Evolutionary conservation across 2,797 vertebrate genomes (phyloP).

Genomic region (Danio aesculapii): DNA sequence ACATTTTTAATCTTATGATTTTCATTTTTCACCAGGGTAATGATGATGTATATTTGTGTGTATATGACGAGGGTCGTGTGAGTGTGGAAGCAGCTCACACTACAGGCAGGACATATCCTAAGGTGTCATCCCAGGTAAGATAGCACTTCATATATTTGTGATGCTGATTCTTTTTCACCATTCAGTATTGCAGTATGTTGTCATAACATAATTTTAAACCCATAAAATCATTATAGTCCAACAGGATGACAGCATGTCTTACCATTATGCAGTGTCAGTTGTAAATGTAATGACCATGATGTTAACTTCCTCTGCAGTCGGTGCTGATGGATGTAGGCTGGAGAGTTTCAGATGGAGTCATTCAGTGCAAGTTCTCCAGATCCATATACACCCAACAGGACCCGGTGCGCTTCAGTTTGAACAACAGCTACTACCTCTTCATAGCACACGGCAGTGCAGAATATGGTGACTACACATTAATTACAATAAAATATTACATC

Average conservation of each 20-base stretch:
- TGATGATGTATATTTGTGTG: conserved; percentile 86
- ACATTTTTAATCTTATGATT: too few relatives aligned
- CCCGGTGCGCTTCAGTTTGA: conserved; percentile 78
- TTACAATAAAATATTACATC: not conserved
- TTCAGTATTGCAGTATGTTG: not conserved
- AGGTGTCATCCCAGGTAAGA: conserved; percentile 74
- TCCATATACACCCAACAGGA: conserved; percentile 69
- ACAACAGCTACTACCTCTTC: conserved; percentile 85
- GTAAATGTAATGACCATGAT: conserved; percentile 11
- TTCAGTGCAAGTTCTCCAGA: conserved; percentile 87
- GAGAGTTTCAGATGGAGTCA: conserved; percentile 79
- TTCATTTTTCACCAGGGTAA: conserved; percentile 73
- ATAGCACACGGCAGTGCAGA: conserved; percentile 79
- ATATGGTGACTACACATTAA: conserved; percentile 70
- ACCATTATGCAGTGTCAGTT: not conserved
- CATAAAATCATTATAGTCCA: conserved; percentile 13
- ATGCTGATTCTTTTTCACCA: conserved; percentile 1
- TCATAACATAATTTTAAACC: not conserved
- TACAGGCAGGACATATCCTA: conserved; percentile 75
- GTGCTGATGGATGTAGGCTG: conserved; percentile 78
- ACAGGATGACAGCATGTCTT: not conserved
- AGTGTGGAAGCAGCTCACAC: conserved; percentile 72
- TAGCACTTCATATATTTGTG: not conserved
- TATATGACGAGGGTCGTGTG: conserved; percentile 71
- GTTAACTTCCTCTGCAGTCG: conserved; percentile 66